Percentiles rank a stretch among this genome's conserved stretches.
These are phyloP conservation scores for Zaprionus lachaisei DNA, from an alignment of 1,140 invertebrate species.

Conservation along the genomic window DNA sequence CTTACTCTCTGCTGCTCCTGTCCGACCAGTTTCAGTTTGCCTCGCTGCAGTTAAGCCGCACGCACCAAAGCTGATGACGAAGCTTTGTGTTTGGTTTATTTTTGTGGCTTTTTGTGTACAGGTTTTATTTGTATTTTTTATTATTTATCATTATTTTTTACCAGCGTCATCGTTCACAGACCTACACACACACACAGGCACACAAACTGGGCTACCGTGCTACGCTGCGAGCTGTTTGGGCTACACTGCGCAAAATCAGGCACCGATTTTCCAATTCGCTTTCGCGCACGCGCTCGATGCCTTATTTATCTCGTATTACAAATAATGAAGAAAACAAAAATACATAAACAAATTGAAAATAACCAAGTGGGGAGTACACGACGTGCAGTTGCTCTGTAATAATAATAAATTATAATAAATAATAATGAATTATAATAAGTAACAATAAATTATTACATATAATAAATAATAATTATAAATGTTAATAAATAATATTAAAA, in stretches of 20 bases:
- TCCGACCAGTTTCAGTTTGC: constrained; percentile 67
- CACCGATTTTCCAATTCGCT: not conserved
- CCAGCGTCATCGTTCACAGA: constrained; percentile 70
- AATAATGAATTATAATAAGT: no score
- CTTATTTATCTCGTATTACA: not conserved
- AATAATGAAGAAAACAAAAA: not conserved
- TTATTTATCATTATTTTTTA: constrained; percentile 77
- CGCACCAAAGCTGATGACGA: constrained; percentile 69
- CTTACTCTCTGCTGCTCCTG: not conserved
- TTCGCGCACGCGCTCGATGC: not conserved
- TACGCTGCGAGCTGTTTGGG: constrained; percentile 44
- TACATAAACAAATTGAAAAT: not conserved
- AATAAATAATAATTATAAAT: no score
- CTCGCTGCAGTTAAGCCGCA: constrained; percentile 73
- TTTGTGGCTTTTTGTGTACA: constrained; percentile 64
- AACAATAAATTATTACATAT: accelerated
- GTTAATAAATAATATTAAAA: not conserved
- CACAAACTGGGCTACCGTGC: constrained; percentile 70
- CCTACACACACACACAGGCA: constrained; percentile 42
- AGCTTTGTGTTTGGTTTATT: constrained; percentile 75
- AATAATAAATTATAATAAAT: not conserved
- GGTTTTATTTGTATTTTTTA: constrained; percentile 76
- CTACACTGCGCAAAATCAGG: constrained; percentile 64
- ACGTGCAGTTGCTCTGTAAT: not conserved
- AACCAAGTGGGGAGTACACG: not conserved